Base-by-base conservation (phyloP, 1,140 invertebrate genomes). In the Hyles vespertilio region DNA sequence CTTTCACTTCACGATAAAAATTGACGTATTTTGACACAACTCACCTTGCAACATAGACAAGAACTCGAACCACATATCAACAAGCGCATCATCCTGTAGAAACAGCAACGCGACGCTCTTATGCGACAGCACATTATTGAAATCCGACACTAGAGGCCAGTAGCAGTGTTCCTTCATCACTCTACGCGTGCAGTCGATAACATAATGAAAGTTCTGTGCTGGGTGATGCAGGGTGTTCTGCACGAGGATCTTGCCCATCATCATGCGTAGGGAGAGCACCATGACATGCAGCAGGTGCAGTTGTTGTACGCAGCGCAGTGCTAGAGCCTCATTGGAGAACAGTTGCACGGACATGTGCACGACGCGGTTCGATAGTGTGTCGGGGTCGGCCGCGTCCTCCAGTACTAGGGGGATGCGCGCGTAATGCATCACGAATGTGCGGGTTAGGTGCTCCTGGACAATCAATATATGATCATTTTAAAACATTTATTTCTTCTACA, bases 151-250 rank as follows among this genome's bases (percentile, higher is more conserved):
- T 3, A 99, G 90, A 8, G 98, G 97, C 98, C 98, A 99, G 89
- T 98, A 99, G 89, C 97, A 98, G 87, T 99, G 98, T 76, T 98
- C 96, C 85, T 97, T 98, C 96, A 99, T 98, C 4, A 98, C 95
- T 65, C 94, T 91, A 64, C 94, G 91, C 9, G 93, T 94, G 83
- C 97, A 99, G 77, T 98, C 97, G 5, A 99, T 97, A n/a, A 99
- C 97, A 71, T 92, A 93, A 79, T 98, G 96, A 69, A 93, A 94
- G 84, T 97, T 97, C 69, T 93, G 93, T 11, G 92, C 91, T 36
- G 93, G 92, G 90, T 96, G 94, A 81, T 98, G 96, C 34, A 98
- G 88, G 2, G 94, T 95, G 79, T 96, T 97, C 69, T 94, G 93
- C 58, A 97, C 95, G 3, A 98, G 90, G 75, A 98, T 97, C 80